Base-by-base conservation (phyloP, 2,113 vertebrate species). In the Halichoeres trimaculatus region DNA sequence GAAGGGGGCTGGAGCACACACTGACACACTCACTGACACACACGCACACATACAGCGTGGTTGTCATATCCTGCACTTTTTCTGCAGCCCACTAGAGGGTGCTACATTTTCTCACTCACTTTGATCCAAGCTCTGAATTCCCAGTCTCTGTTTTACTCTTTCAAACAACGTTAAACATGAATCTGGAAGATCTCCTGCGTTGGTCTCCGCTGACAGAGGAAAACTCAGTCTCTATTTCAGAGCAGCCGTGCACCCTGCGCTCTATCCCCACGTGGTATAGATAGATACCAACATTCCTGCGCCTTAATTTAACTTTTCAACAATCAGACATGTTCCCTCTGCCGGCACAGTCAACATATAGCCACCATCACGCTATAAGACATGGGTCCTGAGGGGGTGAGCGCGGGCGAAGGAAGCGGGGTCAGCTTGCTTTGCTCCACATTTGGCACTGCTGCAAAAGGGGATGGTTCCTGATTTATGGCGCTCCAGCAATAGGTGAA, bases 51-150 rank as follows among this genome's bases (percentile, higher is more conserved):
- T 2, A 8, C 2, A 1, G 8, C 17, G 38, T 0, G 7, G 14
- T 36, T n/a, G n/a, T n/a, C n/a, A n/a, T n/a, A n/a, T n/a, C n/a
- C n/a, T 43, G 72, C 4, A n/a, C 11, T 45, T 71, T 8, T 50
- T 38, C n/a, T 5, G 4, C 16, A 10, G 4, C 11, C 91, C 93
- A 93, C 88, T 85, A 91, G 92, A 68, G 89, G 91, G 90, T 52
- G 88, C 89, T 69, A 77, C 17, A 80, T 57, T 47, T 74, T 62
- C 2, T 38, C 13, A 34, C 64, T 59, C 67, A 66, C 76, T 69
- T 56, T 43, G 13, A 71, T 40, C 34, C 65, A 58, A 40, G 12
- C 9, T 40, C 38, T 40, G 9, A 13, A 40, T 40, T 40, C 8
- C 2, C 38, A 40, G 38, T 40, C 38, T 13, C 38, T 40, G 2